These are phyloP conservation scores for Phyllotis vaccarum DNA, from an alignment of 2,797 vertebrate species.

Conservation along the genomic window DNA sequence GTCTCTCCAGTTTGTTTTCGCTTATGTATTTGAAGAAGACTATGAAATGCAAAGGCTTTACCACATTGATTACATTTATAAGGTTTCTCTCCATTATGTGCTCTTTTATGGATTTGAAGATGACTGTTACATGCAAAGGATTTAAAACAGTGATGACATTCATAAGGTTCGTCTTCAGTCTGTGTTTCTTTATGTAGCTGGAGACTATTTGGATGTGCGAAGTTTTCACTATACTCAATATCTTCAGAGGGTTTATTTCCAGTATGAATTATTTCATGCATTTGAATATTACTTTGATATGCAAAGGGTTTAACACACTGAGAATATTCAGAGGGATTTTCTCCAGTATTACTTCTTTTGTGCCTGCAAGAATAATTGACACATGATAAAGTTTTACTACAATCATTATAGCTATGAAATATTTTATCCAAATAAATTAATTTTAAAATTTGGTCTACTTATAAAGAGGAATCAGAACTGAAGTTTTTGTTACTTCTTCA, in stretches of 20 bases:
- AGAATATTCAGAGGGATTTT: no score
- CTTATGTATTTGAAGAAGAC: no score
- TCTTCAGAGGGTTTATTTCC: not conserved
- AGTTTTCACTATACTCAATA: not conserved
- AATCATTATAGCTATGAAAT: not conserved
- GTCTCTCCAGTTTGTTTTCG: no score
- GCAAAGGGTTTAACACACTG: no score
- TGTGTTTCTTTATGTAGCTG: not conserved
- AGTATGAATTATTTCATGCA: no score
- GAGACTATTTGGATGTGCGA: no score
- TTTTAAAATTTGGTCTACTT: not conserved
- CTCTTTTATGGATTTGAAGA: no score
- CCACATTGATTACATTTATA: no score
- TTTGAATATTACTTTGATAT: no score
- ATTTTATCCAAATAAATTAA: not conserved
- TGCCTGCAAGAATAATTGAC: not conserved
- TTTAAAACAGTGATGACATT: not conserved
- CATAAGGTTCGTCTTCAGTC: not conserved
- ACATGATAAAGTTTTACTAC: not conserved
- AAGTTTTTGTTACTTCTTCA: not conserved
- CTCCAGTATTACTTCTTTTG: not conserved
- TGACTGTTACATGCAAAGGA: no score
- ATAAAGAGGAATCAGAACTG: not conserved
- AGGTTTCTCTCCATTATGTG: no score
- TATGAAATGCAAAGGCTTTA: no score